Evolutionary conservation across 92 coral and sea anemone species (phyloP).

Genomic region (Porites cylindrica): DNA sequence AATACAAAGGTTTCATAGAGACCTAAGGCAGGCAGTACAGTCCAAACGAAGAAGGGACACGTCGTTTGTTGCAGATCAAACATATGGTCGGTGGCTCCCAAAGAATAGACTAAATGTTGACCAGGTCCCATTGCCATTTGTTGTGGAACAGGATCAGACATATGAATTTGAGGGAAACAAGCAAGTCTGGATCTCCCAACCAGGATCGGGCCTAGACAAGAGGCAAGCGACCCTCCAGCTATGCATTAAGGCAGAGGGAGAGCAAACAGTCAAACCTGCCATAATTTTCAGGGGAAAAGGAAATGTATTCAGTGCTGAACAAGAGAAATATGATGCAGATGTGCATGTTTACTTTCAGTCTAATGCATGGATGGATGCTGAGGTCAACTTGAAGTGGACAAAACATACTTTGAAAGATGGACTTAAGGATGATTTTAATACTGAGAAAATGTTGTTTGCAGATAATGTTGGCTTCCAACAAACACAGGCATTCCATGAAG

Average conservation of each 20-base stretch:
- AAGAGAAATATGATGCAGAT: conserved; percentile 24
- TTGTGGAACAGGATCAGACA: conserved; percentile 37
- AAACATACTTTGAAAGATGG: conserved; percentile 8
- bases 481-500: conserved; percentile 15
- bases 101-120: conserved; percentile 1
- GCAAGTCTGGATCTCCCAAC: conserved; percentile 45
- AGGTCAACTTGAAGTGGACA: conserved; percentile 36
- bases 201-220: conserved; percentile 39
- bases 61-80: neutral
- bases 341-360: conserved; percentile 34
- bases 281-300: conserved; percentile 35
- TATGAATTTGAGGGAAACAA: conserved; percentile 38
- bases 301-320: conserved; percentile 16
- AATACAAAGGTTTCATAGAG: conserved; percentile 61
- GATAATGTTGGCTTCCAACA: conserved; percentile 27
- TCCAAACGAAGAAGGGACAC: conserved; percentile 2
- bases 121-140: conserved; percentile 44
- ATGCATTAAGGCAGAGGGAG: conserved; percentile 33
- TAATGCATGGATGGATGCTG: conserved; percentile 43
- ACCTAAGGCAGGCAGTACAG: neutral
- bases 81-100: too few species aligned
- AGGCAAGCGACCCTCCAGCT: conserved; percentile 41
- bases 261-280: conserved; percentile 36
- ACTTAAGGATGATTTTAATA: neutral
- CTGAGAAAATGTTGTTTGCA: neutral